Base-by-base conservation (phyloP, 2,113 vertebrate species). In the Neomonachus schauinslandi region DNA sequence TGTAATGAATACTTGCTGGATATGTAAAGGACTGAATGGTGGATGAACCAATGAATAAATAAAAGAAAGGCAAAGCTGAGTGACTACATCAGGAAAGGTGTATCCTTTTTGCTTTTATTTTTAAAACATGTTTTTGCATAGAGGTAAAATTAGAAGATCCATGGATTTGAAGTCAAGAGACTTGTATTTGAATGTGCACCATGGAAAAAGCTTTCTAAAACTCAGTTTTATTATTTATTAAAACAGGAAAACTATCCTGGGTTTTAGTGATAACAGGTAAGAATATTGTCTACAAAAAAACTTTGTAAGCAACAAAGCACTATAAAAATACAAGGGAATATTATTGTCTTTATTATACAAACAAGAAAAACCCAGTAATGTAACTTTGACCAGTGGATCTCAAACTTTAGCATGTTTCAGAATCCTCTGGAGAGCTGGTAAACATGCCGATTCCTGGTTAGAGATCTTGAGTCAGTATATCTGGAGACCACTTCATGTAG, bases 181-280 rank as follows among this genome's bases (percentile, higher is more conserved):
- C n/a, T 18, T 74, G 65, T 65, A 19, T 71, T 71, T 71, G 33
- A 83, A 71, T 33, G 28, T 42, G 7, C 24, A 82, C 16, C 49
- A 4, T 57, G 36, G 46, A 72, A 97, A 77, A 92, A 84, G 11
- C 31, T 89, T 53, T 76, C 39, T 39, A 22, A 85, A 89, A 63
- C 21, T 49, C 26, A 7, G 21, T 93, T 93, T 95, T 96, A 53
- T 91, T 91, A 67, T 42, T 92, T 89, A 42, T 79, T 42, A 83
- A 80, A 95, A 67, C 36, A 33, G 7, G 42, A 63, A 87, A 57
- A 39, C 15, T n/a, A 59, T 22, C 49, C 63, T 57, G 24, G 49
- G 24, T 53, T 93, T 91, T 93, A 72, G 36, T 26, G 31, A 8
- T 90, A 89, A 85, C 12, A 59, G 42, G 22, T 24, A 87, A 85